phyloP scores from a whole-genome alignment of 2,888 invertebrate species.

The Campoletis raptor region DNA sequence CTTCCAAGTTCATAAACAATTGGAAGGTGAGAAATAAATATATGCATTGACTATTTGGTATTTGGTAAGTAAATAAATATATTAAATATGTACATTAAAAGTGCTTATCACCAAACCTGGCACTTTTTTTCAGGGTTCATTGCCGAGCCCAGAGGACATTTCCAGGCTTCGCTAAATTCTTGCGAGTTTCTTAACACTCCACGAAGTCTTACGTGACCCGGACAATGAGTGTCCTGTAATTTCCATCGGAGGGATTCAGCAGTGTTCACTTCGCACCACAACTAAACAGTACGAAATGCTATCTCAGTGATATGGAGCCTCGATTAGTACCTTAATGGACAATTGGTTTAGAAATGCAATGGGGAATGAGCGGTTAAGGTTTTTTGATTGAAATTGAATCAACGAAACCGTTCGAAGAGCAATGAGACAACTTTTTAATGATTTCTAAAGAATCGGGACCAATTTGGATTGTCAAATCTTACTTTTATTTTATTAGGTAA shows the following conservation, averaged over 20 bases:
- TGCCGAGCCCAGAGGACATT: constrained; percentile 85
- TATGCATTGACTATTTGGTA: background rate
- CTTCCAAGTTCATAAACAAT: background rate
- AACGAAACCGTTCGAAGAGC: no score
- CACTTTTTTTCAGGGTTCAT: constrained; percentile 87
- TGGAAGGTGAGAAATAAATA: constrained; percentile 7
- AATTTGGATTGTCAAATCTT: no score
- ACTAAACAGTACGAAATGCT: constrained; percentile 83
- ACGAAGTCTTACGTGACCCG: constrained; percentile 89
- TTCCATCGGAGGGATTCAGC: constrained; percentile 88
- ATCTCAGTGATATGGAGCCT: background rate
- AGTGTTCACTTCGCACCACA: constrained; percentile 94
- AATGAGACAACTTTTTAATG: no score
- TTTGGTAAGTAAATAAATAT: constrained; percentile 78
- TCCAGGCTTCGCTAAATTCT: constrained; percentile 89
- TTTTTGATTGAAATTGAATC: no score
- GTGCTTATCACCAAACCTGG: constrained; percentile 83
- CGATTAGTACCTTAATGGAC: background rate
- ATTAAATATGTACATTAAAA: constrained; percentile 71
- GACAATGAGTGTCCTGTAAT: constrained; percentile 91
- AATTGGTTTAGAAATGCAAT: background rate
- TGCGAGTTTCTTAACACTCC: constrained; percentile 90
- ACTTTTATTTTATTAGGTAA: no score
- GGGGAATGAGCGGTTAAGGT: background rate
- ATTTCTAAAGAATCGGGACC: no score